Evolutionary conservation across 2,888 invertebrate species (phyloP), one percentile per base, ranked within the genome.

Genomic region (Ormyrus labotus): DNA sequence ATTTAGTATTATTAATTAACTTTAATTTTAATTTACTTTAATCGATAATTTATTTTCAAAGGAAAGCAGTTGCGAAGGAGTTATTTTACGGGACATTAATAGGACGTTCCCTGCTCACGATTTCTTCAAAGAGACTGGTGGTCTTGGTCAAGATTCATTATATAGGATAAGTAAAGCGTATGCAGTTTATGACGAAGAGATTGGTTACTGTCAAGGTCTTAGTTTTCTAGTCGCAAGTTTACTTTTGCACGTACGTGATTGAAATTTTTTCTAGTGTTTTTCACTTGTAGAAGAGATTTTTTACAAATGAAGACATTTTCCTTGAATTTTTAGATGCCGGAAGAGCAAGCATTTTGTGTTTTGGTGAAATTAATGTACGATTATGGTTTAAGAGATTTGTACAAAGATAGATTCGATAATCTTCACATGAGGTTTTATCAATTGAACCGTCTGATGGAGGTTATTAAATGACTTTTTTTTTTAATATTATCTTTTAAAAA

Each of bases 71-170:
- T 97, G 96, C 91, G 99, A 99, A 90, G 95, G 96, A 86, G 97
- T 98, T 80, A 99, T 99, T 87, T 95, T 96, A 87, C 93, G 99
- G 75, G 99, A 99, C 91, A 98, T 99, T 84, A 98, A 98, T 84
- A 94, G 99, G 85, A 99, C 99, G 53, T 99, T 99, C 92, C 99
- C 99, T 9, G 99, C 99, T 53, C 99, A 99, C 91, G 98, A 99
- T 89, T 98, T 96, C 92, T 99, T 99, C 92, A 97, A 97, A 91
- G 98, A 98, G 91, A 96, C 95, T 48, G 98, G 98, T 64, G 99
- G 98, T 9, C 92, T 95, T 71, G 99, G 99, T 0, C 99, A 99
- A 92, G 99, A 99, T 92, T 96, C 98, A 11, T 92, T 99, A 74
- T 97, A 97, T 89, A 96, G 97, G 88, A 96, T 99, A 88, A 98